Conservation (phyloP, 2,797 vertebrate species). For the Tachyglossus aculeatus region DNA sequence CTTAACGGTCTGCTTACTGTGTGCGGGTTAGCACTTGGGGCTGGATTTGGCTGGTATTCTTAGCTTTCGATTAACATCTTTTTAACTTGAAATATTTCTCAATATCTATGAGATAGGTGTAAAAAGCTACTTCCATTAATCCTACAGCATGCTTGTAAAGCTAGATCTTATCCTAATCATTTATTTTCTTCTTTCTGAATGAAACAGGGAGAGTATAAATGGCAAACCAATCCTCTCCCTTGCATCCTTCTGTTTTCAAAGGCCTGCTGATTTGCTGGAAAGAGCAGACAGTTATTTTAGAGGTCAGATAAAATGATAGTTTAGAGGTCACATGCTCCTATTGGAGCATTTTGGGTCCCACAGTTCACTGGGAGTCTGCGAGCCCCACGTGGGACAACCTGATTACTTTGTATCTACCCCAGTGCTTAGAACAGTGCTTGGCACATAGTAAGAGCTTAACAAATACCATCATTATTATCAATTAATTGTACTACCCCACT, state of each 20-base stretch:
- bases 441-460: too few species aligned
- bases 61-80: slow-evolving; percentile 31
- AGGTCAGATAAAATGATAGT: neutral
- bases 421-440: too few species aligned
- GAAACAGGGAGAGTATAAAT: slow-evolving; percentile 11
- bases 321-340: slow-evolving; percentile 6
- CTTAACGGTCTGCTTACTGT: slow-evolving; percentile 69
- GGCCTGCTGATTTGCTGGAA: too few species aligned
- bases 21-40: slow-evolving; percentile 39
- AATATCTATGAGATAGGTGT: slow-evolving; percentile 5
- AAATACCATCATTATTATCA: too few species aligned
- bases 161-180: slow-evolving; percentile 12
- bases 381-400: neutral
- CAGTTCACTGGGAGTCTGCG: neutral
- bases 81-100: slow-evolving; percentile 48
- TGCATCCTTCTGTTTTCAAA: too few species aligned
- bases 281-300: neutral
- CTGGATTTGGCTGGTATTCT: slow-evolving; percentile 45
- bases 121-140: slow-evolving; percentile 8
- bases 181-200: slow-evolving; percentile 39
- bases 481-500: too few species aligned
- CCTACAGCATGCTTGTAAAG: slow-evolving; percentile 2
- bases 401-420: too few species aligned
- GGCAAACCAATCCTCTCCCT: too few species aligned
- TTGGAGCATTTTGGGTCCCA: neutral